Percentiles rank a stretch among this genome's conserved stretches.
Conservation (phyloP, 2,113 vertebrate species). For the Antechinus flavipes region DNA sequence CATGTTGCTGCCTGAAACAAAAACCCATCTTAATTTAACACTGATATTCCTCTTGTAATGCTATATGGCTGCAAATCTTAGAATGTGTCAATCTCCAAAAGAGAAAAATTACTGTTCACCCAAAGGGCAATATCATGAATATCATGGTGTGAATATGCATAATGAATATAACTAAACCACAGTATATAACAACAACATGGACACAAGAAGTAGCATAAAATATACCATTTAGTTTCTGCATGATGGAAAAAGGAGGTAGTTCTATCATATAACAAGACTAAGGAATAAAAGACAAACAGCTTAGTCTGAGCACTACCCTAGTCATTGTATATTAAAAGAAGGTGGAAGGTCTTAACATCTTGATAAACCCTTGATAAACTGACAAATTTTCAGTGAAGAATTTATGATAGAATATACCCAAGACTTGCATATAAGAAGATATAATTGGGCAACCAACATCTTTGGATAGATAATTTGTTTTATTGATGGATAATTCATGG, state of each 20-base stretch:
- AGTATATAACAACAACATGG: not conserved
- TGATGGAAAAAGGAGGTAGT: not conserved
- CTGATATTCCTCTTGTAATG: not conserved
- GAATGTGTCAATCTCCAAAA: not conserved
- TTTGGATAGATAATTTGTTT: not conserved
- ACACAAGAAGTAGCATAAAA: not conserved
- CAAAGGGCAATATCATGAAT: not conserved
- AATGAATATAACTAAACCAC: not conserved
- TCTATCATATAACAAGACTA: not conserved
- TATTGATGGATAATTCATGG: not conserved
- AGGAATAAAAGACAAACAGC: not conserved
- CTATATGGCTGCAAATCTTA: not conserved
- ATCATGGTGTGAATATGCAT: not conserved
- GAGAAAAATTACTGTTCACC: not conserved
- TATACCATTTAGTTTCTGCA: not conserved
- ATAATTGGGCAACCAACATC: not conserved
- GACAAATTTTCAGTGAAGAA: not conserved
- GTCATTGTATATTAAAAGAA: not conserved
- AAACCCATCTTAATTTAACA: not conserved
- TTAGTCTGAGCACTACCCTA: not conserved
- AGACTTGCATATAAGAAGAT: not conserved
- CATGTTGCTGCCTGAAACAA: not conserved
- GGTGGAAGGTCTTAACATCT: not conserved
- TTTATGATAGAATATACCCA: not conserved
- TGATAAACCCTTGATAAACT: not conserved